Base-by-base conservation (phyloP, 2,797 vertebrate species). In the Spea hammondii region DNA sequence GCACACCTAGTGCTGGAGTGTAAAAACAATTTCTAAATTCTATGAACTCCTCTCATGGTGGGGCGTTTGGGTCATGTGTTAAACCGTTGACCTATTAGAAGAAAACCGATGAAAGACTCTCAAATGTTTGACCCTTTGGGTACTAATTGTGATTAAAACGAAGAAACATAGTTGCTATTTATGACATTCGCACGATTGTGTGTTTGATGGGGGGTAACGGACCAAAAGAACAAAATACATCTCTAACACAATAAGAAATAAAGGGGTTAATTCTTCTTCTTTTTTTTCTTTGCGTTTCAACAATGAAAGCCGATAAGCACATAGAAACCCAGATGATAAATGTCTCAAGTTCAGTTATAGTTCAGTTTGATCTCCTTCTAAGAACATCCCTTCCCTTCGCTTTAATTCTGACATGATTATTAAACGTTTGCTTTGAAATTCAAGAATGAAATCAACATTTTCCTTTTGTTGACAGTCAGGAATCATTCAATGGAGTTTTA, bases 381-480 rank as follows among this genome's bases (percentile, higher is more conserved):
- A 81, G 74, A 81, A 81, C 10, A 14, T 12, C 13, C 62, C 53
- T 72, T 12, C 13, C 62, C 53, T 72, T 71, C 62, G 48, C 78
- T 45, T 60, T 62, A 9, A 65, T 76, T 32, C 66, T 76, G 79
- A 81, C 74, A 81, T 72, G 68, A 76, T 77, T 81, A 81, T 76
- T 76, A 81, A 81, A 76, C 74, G 74, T 72, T 81, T 76, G 79
- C 74, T 76, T 77, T 81, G 79, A 77, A 81, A 80, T 76, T 80
- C 73, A 80, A 81, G 79, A 81, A 81, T 81, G 62, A 77, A 81
- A 76, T 81, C 79, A 70, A 66, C 79, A 59, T 80, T 80, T 80
- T 80, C 72, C 69, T 70, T 76, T 81, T 81, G 79, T 81, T 81
- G 79, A 76, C 79, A 81, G 79, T 76, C 72, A 67, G 76, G 74